Evolutionary conservation across 2,888 invertebrate species (phyloP).

Genomic region (Oithona nana): DNA sequence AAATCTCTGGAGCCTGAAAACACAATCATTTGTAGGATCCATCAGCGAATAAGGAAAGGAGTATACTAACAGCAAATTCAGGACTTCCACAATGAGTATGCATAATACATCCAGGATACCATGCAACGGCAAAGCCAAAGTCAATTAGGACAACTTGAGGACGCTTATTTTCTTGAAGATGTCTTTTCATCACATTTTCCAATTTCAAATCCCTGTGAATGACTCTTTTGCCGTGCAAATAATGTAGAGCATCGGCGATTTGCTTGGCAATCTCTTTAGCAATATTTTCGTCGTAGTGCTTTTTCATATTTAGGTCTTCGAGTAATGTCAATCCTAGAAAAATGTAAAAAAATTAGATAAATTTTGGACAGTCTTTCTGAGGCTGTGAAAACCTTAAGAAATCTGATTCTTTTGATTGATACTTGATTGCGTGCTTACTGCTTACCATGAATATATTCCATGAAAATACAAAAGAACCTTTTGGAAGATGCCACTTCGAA

Average conservation of each 20-base stretch:
- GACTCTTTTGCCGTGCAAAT: background rate
- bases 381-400: no score
- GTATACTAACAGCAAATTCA: background rate
- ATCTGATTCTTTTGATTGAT: no score
- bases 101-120: background rate
- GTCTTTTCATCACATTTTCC: background rate
- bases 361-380: no score
- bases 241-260: background rate
- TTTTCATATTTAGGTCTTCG: background rate
- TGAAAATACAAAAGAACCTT: background rate
- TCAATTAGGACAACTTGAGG: background rate
- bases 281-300: background rate
- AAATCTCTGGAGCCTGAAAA: background rate
- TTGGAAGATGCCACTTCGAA: background rate
- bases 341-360: no score
- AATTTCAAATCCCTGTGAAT: background rate
- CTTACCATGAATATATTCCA: background rate
- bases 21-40: no score
- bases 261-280: background rate
- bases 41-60: no score
- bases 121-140: background rate
- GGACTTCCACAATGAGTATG: background rate
- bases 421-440: no score
- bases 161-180: background rate
- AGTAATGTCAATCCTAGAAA: no score